These are phyloP conservation scores for Anagyrus pseudococci DNA, from an alignment of 2,888 invertebrate species.

Conservation along the genomic window DNA sequence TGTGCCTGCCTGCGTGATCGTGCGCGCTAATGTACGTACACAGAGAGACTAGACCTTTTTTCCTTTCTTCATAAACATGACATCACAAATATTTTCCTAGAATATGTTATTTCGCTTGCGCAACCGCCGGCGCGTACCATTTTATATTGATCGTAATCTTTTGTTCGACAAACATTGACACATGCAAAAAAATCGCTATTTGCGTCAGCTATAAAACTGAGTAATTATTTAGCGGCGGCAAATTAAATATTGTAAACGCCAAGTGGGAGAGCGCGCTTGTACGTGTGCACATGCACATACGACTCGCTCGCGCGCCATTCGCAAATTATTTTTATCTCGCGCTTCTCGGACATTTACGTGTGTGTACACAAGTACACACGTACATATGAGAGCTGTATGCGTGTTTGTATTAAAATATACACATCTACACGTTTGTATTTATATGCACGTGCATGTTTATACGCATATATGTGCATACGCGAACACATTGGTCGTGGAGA, in stretches of 20 bases:
- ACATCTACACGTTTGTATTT: too few relatives aligned
- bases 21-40: neutral
- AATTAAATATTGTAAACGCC: conserved; percentile 38
- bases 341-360: neutral
- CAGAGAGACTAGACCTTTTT: conserved; percentile 2
- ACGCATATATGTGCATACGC: neutral
- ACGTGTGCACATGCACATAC: too few relatives aligned
- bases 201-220: conserved; percentile 5
- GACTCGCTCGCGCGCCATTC: conserved; percentile 10
- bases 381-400: too few relatives aligned
- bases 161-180: conserved; percentile 22
- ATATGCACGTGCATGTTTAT: neutral
- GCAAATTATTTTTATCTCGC: conserved; percentile 33
- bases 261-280: neutral
- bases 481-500: neutral
- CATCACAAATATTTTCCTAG: conserved; percentile 27
- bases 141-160: conserved; percentile 25
- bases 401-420: too few relatives aligned
- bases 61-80: conserved; percentile 15
- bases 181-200: conserved; percentile 15
- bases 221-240: conserved; percentile 32
- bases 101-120: conserved; percentile 15
- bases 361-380: too few relatives aligned
- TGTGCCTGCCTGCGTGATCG: too few relatives aligned
- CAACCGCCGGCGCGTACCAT: conserved; percentile 1